A percentile compares a stretch with the other conserved stretches of the same genome.
Conservation (phyloP, 2,113 vertebrate genomes). For the Myrmecophaga tridactyla region DNA sequence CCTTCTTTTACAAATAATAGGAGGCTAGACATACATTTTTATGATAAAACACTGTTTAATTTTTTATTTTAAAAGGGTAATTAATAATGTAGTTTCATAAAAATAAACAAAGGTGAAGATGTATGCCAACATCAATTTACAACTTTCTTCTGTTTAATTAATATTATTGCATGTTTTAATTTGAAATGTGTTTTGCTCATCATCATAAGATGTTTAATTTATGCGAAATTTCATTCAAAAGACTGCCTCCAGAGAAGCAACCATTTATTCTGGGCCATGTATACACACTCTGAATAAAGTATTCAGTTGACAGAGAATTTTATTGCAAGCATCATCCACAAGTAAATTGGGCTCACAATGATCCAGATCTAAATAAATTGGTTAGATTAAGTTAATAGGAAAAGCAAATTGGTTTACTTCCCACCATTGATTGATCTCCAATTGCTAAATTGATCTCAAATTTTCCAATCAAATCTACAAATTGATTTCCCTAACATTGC, state of each 20-base stretch:
- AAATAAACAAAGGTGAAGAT: constrained; percentile 75
- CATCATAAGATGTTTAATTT: constrained; percentile 78
- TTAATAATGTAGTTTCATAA: constrained; percentile 74
- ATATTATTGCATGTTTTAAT: constrained; percentile 78
- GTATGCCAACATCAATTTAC: constrained; percentile 76
- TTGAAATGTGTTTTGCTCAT: constrained; percentile 75
- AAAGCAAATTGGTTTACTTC: not conserved
- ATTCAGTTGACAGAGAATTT: constrained; percentile 27
- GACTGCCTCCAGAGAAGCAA: constrained; percentile 57
- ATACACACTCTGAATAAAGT: constrained; percentile 14
- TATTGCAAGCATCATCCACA: not conserved
- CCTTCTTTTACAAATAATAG: constrained; percentile 49
- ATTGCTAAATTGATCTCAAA: not conserved
- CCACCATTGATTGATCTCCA: not conserved
- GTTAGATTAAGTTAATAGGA: not conserved
- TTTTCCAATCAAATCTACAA: no score
- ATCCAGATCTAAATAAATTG: not conserved
- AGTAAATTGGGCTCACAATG: constrained; percentile 5
- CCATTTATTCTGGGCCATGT: constrained; percentile 57
- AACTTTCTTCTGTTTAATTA: constrained; percentile 80
- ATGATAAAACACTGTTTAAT: constrained; percentile 65
- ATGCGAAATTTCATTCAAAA: constrained; percentile 78
- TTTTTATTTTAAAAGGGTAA: constrained; percentile 66
- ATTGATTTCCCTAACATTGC: not conserved
- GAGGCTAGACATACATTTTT: constrained; percentile 40